Evolutionary conservation across 2,888 invertebrate species (phyloP), one percentile per base, ranked within the genome.

Genomic region (Leucoptera coffeella): DNA sequence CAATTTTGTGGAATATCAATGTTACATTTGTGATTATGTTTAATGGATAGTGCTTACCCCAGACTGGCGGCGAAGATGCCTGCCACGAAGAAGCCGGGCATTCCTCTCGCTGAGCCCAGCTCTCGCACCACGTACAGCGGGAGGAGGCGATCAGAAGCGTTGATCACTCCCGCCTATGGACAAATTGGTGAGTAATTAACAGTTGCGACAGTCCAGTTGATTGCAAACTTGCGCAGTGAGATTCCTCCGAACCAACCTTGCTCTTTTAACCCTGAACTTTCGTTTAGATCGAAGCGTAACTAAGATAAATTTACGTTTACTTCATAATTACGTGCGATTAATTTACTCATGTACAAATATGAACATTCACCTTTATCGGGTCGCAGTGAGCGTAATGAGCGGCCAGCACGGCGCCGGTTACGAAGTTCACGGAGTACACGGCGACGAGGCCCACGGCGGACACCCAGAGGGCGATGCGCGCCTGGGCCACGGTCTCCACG

Each of bases 41-140:
- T 7, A 17, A 17, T 6, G 6, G 17, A 17, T 17, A 12, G 7
- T 21, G 47, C 59, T 47, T 73, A 93, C 92, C 94, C 94, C 38
- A 95, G 77, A 43, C 94, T 93, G 2, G 94, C 95, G 21, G 93
- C 92, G 53, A 95, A 96, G 31, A 96, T 88, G 12, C 94, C 93
- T 4, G 95, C 90, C 0, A 95, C 93, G 54, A 96, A 95, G 41
- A 95, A 81, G 3, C 95, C 94, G 2, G 93, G 85, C 2, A 94
- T 62, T 0, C 93, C 92, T 15, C 76, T 78, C 19, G 82, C 64
- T 25, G 75, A 50, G 1, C 88, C 86, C 46, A 94, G 75, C 31
- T 82, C 78, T 32, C 83, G 80, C 71, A 95, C 88, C 14, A 95
- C 91, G 49, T 90, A 95, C 19, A 87, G 74, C 0, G 95, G 95